Percentiles rank a stretch among this genome's conserved stretches.
Evolutionary conservation across 2,888 invertebrate species (phyloP).

Genomic region (Ditula angustiorana): DNA sequence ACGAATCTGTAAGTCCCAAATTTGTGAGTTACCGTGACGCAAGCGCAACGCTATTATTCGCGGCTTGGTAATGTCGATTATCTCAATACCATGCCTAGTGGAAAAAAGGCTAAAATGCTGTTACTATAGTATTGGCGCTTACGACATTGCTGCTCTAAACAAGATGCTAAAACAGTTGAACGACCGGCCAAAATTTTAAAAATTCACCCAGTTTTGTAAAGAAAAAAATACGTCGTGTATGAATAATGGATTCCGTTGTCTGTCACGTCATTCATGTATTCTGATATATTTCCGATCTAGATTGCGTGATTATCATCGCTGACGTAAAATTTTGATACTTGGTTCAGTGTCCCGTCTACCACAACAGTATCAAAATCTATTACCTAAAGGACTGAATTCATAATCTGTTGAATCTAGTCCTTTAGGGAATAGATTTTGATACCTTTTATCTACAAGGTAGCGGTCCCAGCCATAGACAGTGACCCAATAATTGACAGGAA

Average conservation of each 20-base stretch:
- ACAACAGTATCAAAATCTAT: background rate
- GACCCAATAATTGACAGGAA: no score
- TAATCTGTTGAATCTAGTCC: no score
- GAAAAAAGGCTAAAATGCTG: background rate
- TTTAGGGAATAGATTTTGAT: no score
- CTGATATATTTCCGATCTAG: constrained; percentile 64
- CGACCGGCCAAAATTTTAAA: constrained; percentile 78
- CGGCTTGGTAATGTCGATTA: constrained; percentile 15
- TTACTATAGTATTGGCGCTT: background rate
- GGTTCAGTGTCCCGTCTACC: background rate
- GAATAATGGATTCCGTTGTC: constrained; percentile 64
- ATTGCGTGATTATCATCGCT: constrained; percentile 58
- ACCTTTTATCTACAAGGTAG: no score
- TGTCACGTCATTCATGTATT: constrained; percentile 63
- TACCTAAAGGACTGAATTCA: no score
- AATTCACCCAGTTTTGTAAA: constrained; percentile 72
- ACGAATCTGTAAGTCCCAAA: constrained; percentile 26
- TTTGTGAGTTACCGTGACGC: constrained; percentile 25
- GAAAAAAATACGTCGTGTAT: constrained; percentile 65
- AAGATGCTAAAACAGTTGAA: constrained; percentile 59
- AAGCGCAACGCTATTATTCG: constrained; percentile 34
- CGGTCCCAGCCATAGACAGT: no score
- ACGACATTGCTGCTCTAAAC: background rate
- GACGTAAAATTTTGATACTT: constrained; percentile 47
- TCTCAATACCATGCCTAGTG: background rate